Evolutionary conservation across 2,113 vertebrate species (phyloP).

Genomic region (Naja naja): DNA sequence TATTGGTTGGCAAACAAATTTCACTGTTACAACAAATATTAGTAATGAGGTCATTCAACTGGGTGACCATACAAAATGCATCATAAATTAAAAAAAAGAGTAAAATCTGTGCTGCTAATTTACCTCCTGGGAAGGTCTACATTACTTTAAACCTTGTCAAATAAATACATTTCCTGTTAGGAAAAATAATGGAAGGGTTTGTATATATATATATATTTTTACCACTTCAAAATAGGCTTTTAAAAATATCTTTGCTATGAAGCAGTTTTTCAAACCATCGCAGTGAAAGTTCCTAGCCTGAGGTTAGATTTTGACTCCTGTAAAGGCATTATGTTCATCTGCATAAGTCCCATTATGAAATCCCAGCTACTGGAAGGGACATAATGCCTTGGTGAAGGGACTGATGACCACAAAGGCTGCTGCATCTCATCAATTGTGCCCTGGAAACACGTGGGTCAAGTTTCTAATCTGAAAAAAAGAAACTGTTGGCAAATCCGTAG

Average conservation of each 20-base stretch:
- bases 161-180: conserved; percentile 82
- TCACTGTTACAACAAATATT: conserved; percentile 98
- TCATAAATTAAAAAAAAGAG: conserved; percentile 86
- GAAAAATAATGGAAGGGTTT: conserved; percentile 70
- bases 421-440: conserved; percentile 56
- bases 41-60: conserved; percentile 92
- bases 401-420: conserved; percentile 56
- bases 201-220: conserved; percentile 32
- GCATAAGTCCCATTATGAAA: conserved; percentile 66
- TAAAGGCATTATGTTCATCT: conserved; percentile 66
- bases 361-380: conserved; percentile 62
- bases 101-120: conserved; percentile 79
- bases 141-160: conserved; percentile 76
- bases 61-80: conserved; percentile 88
- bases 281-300: conserved; percentile 73
- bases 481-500: conserved; percentile 60
- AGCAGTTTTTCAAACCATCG: conserved; percentile 60
- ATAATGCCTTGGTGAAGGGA: conserved; percentile 53
- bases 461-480: conserved; percentile 66
- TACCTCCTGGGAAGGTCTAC: conserved; percentile 75
- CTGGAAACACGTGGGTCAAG: conserved; percentile 60
- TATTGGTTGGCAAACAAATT: conserved; percentile 97
- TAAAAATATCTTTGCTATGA: conserved; percentile 28
- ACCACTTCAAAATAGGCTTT: conserved; percentile 75
- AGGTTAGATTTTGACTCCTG: conserved; percentile 63